These are phyloP conservation scores for Falco biarmicus DNA, from an alignment of 2,797 vertebrate genomes.

Conservation along the genomic window DNA sequence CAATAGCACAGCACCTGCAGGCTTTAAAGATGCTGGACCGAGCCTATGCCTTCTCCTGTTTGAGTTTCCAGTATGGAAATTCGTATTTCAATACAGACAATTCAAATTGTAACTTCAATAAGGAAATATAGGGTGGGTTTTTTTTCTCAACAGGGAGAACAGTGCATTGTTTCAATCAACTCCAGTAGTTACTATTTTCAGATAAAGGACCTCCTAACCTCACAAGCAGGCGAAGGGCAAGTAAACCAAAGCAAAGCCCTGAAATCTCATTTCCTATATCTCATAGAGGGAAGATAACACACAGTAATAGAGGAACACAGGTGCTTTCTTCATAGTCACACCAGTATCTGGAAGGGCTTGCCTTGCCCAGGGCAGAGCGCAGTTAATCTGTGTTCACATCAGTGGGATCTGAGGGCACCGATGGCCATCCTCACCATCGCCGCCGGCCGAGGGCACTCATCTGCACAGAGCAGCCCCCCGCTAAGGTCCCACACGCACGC, in stretches of 20 bases:
- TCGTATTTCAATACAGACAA: background rate
- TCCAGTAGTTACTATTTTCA: background rate
- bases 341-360: background rate
- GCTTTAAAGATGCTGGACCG: background rate
- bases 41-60: background rate
- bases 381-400: background rate
- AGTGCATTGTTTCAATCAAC: background rate
- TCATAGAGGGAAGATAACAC: background rate
- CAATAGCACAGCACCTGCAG: background rate
- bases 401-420: background rate
- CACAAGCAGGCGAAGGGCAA: background rate
- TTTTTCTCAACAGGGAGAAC: background rate
- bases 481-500: rapidly evolving
- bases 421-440: background rate
- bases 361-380: background rate
- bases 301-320: background rate
- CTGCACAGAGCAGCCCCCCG: background rate
- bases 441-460: background rate
- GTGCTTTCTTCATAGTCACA: background rate
- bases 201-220: background rate
- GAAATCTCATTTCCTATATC: background rate
- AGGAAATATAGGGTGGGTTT: background rate
- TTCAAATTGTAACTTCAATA: background rate
- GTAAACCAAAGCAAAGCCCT: background rate
- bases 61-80: background rate